Base-by-base conservation (phyloP, 2,113 vertebrate genomes). In the Gadus chalcogrammus region DNA sequence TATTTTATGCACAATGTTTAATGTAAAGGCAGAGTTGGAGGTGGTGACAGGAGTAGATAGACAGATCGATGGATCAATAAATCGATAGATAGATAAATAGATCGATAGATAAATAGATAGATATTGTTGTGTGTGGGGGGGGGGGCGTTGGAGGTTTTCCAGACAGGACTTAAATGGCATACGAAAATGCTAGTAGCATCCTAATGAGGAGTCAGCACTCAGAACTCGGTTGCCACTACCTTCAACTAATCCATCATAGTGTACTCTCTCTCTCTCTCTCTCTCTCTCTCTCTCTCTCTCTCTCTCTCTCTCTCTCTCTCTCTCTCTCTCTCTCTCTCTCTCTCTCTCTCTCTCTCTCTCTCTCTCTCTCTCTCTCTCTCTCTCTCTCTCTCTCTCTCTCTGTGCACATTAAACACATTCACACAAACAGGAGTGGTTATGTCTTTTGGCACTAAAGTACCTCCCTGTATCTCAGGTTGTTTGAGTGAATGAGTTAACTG, bases 371-470 rank as follows among this genome's bases (percentile, higher is more conserved):
- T 18, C 58, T 9, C 58, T 60, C 58, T 6, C 58, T 27, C 11
- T 28, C 28, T 15, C 2, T 20, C 58, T 18, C 58, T 9, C 58
- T 60, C 58, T 6, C 58, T 27, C 11, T 28, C 28, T 15, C 2
- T 20, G 24, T 22, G 48, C 65, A 56, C 48, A 7, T 52, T 28
- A 68, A 52, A 73, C 17, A 61, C 31, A 61, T 31, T 68, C 66
- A 75, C 35, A 68, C 22, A 73, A 35, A 70, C 52, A 81, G 56
- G 18, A 55, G n/a, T 16, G 7, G 20, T 61, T 61, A 22, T 83
- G 82, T 83, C 72, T 35, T 35, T 35, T 5, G 76, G 73, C 53
- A 67, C 69, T 73, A 78, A 81, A 78, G 82, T 72, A 74, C 76
- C 79, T 75, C 64, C 75, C 73, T 55, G 73, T 79, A 73, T 64